Base-by-base conservation (phyloP, 2,888 invertebrate genomes). In the Drosophila yooni region DNA sequence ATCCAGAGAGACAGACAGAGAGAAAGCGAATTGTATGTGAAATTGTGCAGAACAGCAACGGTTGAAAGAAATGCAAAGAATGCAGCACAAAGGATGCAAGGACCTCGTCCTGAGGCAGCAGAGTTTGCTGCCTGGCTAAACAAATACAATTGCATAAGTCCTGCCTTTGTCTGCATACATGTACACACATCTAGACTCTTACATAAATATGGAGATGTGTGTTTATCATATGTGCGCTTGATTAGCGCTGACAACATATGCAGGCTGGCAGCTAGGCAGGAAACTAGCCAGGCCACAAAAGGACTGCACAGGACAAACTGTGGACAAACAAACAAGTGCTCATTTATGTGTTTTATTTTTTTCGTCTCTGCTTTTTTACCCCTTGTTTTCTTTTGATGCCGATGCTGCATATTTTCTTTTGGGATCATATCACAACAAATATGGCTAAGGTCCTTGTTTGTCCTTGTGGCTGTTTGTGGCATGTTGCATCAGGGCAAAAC, bases 161-260 rank as follows among this genome's bases (percentile, higher is more conserved):
- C 74, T 43, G 56, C 46, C 75, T 60, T 62, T 79, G 80, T 81
- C 68, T 67, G 8, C 21, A 36, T 3, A 36, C 13, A 25, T 8
- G 34, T 50, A 13, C n/a, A 21, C 1, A 21, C 21, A 10, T 6
- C 13, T 13, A 21, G 11, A 21, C 21, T 21, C 46, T 25, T 29
- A 33, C 21, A 15, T 54, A 67, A 53, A 52, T 67, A 50, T 61
- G 43, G 59, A 74, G 62, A 29, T 84, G 88, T 88, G 90, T 82
- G 69, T 81, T 86, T 90, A 90, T 87, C 89, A 90, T 90, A 81
- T 86, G 88, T 89, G 86, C 91, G 91, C 91, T 91, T 87, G 90
- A 91, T 87, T 87, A 90, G 88, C 90, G 90, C 81, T 90, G 91
- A 88, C 90, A 90, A 89, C 76, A 90, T 80, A 89, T 87, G 87